Percentiles rank a stretch among this genome's conserved stretches.
phyloP scores from a whole-genome alignment of 2,113 vertebrate species.

The Phaethornis superciliosus region DNA sequence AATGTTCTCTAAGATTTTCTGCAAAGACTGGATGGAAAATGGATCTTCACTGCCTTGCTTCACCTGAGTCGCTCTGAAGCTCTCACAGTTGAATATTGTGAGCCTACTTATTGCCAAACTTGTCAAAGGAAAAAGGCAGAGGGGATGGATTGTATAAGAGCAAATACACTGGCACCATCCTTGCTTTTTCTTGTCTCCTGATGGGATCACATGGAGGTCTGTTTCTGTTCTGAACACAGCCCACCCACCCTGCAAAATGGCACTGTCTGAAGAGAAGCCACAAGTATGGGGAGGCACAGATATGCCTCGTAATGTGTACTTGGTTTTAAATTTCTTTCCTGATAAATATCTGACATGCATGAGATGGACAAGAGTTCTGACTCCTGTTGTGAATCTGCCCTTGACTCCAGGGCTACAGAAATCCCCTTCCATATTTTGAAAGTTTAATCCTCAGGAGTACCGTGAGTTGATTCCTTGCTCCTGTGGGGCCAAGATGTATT shows the following conservation, averaged over 20 bases:
- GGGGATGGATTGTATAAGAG: background rate
- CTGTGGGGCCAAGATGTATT: background rate
- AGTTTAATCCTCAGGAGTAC: background rate
- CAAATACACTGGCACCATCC: background rate
- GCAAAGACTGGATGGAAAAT: background rate
- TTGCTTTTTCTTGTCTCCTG: background rate
- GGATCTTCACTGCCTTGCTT: background rate
- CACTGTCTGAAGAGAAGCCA: accelerated
- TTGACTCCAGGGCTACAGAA: background rate
- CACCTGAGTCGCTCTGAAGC: background rate
- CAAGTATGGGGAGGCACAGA: accelerated
- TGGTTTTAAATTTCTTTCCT: background rate
- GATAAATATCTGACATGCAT: background rate
- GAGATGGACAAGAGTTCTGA: background rate
- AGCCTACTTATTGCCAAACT: background rate
- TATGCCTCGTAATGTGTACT: background rate
- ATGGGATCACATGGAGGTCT: background rate
- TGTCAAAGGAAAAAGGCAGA: background rate
- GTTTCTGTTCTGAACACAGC: background rate
- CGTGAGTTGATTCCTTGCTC: background rate
- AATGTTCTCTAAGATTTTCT: background rate
- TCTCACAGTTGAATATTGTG: accelerated
- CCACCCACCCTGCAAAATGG: background rate
- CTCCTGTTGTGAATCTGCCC: background rate
- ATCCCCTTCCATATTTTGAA: background rate